Base-by-base conservation (phyloP, 2,113 vertebrate species). In the Cyphomyrus plagiostoma region DNA sequence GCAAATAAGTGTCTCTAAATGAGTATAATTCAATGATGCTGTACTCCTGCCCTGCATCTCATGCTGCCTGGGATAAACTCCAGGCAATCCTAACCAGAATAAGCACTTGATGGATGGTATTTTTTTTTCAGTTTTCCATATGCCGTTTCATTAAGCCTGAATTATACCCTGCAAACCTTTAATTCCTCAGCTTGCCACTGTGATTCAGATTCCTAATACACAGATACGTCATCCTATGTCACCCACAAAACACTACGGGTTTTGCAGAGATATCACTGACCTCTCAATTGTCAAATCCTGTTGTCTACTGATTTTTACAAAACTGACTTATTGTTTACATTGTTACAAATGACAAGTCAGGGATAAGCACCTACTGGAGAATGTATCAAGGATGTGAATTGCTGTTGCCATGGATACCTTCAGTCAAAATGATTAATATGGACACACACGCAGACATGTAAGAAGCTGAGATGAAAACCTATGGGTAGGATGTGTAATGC, bases 361-460 rank as follows among this genome's bases (percentile, higher is more conserved):
- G 82, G 42, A 85, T 85, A 85, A 45, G 35, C 45, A 85, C 23
- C 45, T 85, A 45, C 2, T 45, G 42, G 45, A 21, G 82, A 85
- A 85, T 42, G 48, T 85, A 11, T 49, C 46, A 85, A 50, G 42
- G 83, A 86, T 50, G 35, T 42, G 74, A 42, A 42, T 6, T 19
- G 46, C n/a, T 86, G 83, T 86, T 86, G 83, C 83, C n/a, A 86
- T 86, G 83, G 83, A 86, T 50, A 86, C 83, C 45, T 10, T 84
- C 80, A 21, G 19, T 83, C 42, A 46, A 46, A 83, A 83, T 21
- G 39, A 84, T 48, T 48, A 84, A 50, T 26, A 86, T 80, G 46
- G 83, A 50, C 83, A 48, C 17, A 45, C 45, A 48, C 10, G 23
- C 83, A 48, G 19, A n/a, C 23, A 8, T 86, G n/a, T 86, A 48